Base-by-base conservation (phyloP, 2,888 invertebrate genomes). In the Stenurella melanura region DNA sequence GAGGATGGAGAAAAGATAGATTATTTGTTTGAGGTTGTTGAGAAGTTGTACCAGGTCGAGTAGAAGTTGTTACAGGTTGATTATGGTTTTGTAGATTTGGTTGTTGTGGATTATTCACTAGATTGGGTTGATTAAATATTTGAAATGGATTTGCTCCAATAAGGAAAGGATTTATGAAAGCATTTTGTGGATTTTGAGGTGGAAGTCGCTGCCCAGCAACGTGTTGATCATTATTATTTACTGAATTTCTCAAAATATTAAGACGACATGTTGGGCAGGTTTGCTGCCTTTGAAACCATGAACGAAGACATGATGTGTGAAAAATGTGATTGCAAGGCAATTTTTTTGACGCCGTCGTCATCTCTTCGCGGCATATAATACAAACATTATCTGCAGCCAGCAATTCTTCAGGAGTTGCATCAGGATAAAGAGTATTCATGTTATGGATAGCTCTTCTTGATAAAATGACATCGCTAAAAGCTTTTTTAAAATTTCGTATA, bases 241-340 rank as follows among this genome's bases (percentile, higher is more conserved):
- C 30, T 0, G 87, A 85, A 12, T 86, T 86, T 11, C 88, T 89
- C 88, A 87, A 85, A 81, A 90, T 97, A 90, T 99, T 98, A 81
- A 98, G 92, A 15, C 98, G 93, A 89, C 99, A 99, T 5, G 99
- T 99, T 0, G 99, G 99, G 88, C 99, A 99, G 5, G 99, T 99
- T 91, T 99, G 99, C 89, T 99, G 99, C 10, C 99, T 93, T 91
- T 99, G 99, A 91, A 99, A 99, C 99, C 99, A 99, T 56, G 98
- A 97, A 34, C 99, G 94, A 73, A 99, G 92, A 90, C 99, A 99
- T 73, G 96, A 96, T 63, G 98, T 96, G 90, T 99, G 99, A 92
- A 99, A 99, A 86, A 99, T 99, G 90, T 99, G 99, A 89, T 98
- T 98, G 91, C 99, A 99, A 0, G 99, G 99, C 81, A 99, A 90